Base-by-base conservation (phyloP, 2,113 vertebrate genomes). In the Megatriorchis doriae region DNA sequence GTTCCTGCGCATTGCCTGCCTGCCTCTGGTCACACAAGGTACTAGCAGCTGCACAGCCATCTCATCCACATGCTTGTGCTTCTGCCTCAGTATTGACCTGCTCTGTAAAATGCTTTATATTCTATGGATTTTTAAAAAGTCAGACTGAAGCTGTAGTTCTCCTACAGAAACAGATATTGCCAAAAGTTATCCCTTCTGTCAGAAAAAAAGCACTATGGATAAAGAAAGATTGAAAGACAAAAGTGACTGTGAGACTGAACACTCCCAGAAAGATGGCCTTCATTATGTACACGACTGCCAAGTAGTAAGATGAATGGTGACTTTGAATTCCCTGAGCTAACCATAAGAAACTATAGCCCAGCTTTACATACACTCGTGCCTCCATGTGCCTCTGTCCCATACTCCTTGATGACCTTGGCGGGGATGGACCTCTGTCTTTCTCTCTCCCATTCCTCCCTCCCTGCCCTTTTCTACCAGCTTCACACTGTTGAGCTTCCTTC, bases 341-440 rank as follows among this genome's bases (percentile, higher is more conserved):
- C 36, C 48, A 38, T 13, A 58, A 48, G 40, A 73, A 96, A 42
- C 47, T 31, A 8, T 5, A 65, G 52, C 40, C 38, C 23, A 43
- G 32, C 11, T 79, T 68, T 40, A 55, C 7, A 27, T 3, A 27
- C 0, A 1, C 22, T 53, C 2, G 0, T 26, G 36, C 50, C 62
- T 93, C 19, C 0, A 4, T 14, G 12, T 59, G 45, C 21, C 82
- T 67, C 71, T 56, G 19, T 73, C 61, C 40, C 61, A 1, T 17
- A 15, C 27, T 36, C 36, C 22, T 48, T 82, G 50, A 5, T 14
- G n/a, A 62, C 43, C 12, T 16, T 10, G 22, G 13, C 29, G 70
- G 50, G 34, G 40, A 59, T 2, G 0, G 3, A 18, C 17, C 25
- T 77, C 47, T 86, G 42, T n/a, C 18, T 83, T 63, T 63, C 55